These are phyloP conservation scores for Dendrolimus pini DNA, from an alignment of 2,888 invertebrate genomes.

Conservation along the genomic window DNA sequence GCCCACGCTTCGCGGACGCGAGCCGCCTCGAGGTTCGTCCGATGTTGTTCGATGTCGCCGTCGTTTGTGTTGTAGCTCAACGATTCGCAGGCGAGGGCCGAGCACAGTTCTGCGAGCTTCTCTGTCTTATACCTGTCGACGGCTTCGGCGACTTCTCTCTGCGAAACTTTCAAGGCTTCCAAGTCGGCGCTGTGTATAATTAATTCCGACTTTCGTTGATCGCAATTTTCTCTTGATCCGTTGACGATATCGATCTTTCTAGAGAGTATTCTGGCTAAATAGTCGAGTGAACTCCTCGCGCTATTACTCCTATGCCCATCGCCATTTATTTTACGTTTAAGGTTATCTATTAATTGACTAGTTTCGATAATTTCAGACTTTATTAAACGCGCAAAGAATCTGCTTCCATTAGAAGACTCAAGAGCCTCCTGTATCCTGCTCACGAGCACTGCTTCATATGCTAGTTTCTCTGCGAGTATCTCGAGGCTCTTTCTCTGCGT, in stretches of 20 bases:
- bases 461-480: constrained; percentile 86
- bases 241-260: constrained; percentile 78
- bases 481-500: constrained; percentile 82
- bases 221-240: constrained; percentile 34
- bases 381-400: constrained; percentile 78
- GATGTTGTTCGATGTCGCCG: constrained; percentile 53
- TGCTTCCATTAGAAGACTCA: constrained; percentile 72
- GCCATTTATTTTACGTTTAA: constrained; percentile 81
- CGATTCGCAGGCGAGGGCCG: constrained; percentile 82
- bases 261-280: constrained; percentile 85
- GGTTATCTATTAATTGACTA: constrained; percentile 83
- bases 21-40: constrained; percentile 75
- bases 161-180: constrained; percentile 69
- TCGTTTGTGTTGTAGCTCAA: constrained; percentile 75
- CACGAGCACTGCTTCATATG: constrained; percentile 86
- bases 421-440: constrained; percentile 82
- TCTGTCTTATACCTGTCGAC: constrained; percentile 81
- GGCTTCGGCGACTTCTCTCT: constrained; percentile 78
- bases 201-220: constrained; percentile 44
- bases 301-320: constrained; percentile 54
- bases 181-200: constrained; percentile 65
- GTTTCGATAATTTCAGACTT: constrained; percentile 85
- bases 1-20: constrained; percentile 86
- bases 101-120: constrained; percentile 82
- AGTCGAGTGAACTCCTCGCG: constrained; percentile 76